Conservation (phyloP, 2,113 vertebrate genomes). For the Atractosteus spatula region DNA sequence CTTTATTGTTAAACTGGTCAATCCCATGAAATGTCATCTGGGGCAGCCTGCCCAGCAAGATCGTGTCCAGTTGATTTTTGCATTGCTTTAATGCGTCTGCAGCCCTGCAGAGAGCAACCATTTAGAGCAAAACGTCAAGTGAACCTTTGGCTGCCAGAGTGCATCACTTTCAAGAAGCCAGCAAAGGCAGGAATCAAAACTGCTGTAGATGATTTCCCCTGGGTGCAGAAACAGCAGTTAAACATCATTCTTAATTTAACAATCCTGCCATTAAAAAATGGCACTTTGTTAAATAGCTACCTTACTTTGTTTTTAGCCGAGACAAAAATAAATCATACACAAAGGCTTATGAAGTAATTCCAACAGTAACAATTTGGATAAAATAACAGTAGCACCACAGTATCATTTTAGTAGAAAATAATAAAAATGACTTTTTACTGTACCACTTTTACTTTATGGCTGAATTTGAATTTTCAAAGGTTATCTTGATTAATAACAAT, state of each 20-base stretch:
- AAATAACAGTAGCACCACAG: no score
- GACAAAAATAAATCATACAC: no score
- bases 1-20: constrained; percentile 44
- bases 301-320: no score
- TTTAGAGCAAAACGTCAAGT: neutral
- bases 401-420: no score
- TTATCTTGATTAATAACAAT: no score
- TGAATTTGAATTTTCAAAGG: no score
- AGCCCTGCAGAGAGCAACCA: constrained; percentile 26
- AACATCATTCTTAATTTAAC: neutral
- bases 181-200: neutral
- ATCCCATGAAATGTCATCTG: constrained; percentile 38
- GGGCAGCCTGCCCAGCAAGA: constrained; percentile 41
- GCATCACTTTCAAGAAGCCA: neutral
- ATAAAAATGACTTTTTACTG: no score
- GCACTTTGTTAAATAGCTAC: neutral
- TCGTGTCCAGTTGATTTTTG: constrained; percentile 42
- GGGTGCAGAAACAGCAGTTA: neutral
- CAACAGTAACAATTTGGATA: no score
- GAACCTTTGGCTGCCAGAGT: constrained; percentile 7
- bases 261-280: neutral
- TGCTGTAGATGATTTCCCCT: neutral
- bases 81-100: constrained; percentile 43
- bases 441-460: no score
- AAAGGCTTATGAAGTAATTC: no score